Base-by-base conservation (phyloP, 2,113 vertebrate species). In the Ornithorhynchus anatinus region DNA sequence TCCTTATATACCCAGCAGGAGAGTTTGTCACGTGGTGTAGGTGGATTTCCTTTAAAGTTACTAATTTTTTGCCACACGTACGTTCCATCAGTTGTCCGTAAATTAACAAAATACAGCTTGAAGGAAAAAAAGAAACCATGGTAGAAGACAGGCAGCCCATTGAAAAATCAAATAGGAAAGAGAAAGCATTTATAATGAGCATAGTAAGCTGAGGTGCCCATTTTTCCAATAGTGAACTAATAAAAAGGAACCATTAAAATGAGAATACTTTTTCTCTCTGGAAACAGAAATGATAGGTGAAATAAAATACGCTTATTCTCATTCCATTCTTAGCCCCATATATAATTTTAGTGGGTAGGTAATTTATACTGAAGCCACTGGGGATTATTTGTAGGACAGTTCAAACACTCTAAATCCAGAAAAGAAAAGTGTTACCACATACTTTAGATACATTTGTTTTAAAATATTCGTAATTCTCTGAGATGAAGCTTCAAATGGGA, bases 21-120 rank as follows among this genome's bases (percentile, higher is more conserved):
- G 63, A 97, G 92, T 78, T 99, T 98, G 89, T 99, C 96, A 82
- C 96, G 93, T 58, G 96, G 95, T n/a, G 97, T 96, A 10, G 97
- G 97, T 62, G 95, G 91, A 3, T 91, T 91, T 35, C 95, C 96
- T 35, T 82, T 86, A 85, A 88, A 90, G 56, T 91, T 88, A 3
- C 70, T 82, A 27, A 96, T 86, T 89, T 94, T 97, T 92, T 89
- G 94, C 97, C 97, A 98, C 25, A 75, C 75, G 68, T 94, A 97
- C 70, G 88, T 92, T 72, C 89, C 94, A 39, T 94, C 94, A 83
- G 89, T 92, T 75, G 92, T 84, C 84, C 92, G 75, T 77, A 99
- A 93, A 87, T 95, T 91, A 69, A 97, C 95, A 39, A 91, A 92
- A 87, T 96, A 98, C 40, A 97, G 92, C 97, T 98, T 90, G 71